These are phyloP conservation scores for Urosaurus nigricauda DNA, from an alignment of 2,797 vertebrate species.

Conservation along the genomic window DNA sequence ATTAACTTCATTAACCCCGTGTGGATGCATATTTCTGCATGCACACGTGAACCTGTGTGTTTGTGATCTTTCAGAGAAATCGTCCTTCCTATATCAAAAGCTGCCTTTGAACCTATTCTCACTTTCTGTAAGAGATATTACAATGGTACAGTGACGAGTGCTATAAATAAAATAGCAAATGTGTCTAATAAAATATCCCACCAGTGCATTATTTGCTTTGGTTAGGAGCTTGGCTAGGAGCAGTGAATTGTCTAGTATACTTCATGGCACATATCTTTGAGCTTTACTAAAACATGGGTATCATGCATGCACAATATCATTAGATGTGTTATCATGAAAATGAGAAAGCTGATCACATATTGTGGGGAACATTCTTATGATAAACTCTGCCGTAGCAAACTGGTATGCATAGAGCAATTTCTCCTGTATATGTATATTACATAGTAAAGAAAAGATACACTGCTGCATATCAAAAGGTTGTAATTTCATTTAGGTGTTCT, in stretches of 20 bases:
- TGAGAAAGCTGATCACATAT: conserved; percentile 85
- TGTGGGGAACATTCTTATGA: conserved; percentile 79
- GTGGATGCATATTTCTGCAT: background rate
- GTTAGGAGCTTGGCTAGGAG: conserved; percentile 64
- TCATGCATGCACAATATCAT: conserved; percentile 80
- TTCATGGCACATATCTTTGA: conserved; percentile 77
- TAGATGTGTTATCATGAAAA: conserved; percentile 83
- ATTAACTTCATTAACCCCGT: background rate
- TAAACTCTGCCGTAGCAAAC: conserved; percentile 82
- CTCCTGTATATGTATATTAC: conserved; percentile 80
- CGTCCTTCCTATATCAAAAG: conserved; percentile 2
- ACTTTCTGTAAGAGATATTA: conserved; percentile 28
- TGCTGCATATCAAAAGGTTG: conserved; percentile 82
- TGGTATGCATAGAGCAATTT: conserved; percentile 80
- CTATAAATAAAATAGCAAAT: conserved; percentile 16
- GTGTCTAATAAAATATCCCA: background rate
- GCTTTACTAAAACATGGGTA: conserved; percentile 80
- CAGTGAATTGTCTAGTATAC: conserved; percentile 81
- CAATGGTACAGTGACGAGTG: conserved; percentile 15
- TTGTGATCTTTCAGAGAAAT: background rate
- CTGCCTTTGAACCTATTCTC: conserved; percentile 26
- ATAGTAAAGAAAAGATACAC: conserved; percentile 82
- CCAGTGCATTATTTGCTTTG: conserved; percentile 54
- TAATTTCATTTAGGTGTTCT: conserved; percentile 86
- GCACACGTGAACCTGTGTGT: no score